Base-by-base conservation (phyloP, 2,888 invertebrate species). In the Periphyllus acericola region DNA sequence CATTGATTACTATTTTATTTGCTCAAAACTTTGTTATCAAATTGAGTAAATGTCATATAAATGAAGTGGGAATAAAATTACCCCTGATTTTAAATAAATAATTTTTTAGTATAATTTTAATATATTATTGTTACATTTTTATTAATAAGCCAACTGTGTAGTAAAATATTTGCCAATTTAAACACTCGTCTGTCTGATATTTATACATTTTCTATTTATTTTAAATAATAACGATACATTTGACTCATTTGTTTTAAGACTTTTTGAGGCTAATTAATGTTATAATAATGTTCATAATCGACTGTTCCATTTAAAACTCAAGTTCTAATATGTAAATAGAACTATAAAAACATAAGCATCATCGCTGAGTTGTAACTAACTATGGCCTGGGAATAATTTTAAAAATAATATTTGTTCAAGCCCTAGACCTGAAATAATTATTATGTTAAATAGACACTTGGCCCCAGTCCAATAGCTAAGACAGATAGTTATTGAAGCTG, bases 1-100 rank as follows among this genome's bases (percentile, higher is more conserved):
- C 25, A 66, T 84, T 19, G 40, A 76, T 76, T 84, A 76, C 40
- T 76, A 25, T 84, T 83, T 84, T 84, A 76, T 84, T 83, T 76
- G 84, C 60, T 84, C 46, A 55, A 83, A 66, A 75, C 14, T 32
- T 32, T 84, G 66, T 84, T 29, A 76, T 55, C 46, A 17, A 76
- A 66, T 40, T 60, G 60, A 83, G 75, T 83, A 25, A 72, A 83
- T 74, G 29, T 72, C 82, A 46, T 74, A 60, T 55, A 83, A n/a
- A 60, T 66, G 55, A 83, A 75, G 76, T 83, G 75, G 75, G 60
- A 75, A 60, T 60, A 21, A 29, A 40, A 36, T 21, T 8, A 60
- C 29, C 21, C 19, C 60, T 34, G 34, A 52, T 55, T 72, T 82
- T 55, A n/a, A 82, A 60, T 40, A 76, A 71, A 82, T 46, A 25